Evolutionary conservation across 2,113 vertebrate species (phyloP).

Genomic region (Triplophysa rosa): DNA sequence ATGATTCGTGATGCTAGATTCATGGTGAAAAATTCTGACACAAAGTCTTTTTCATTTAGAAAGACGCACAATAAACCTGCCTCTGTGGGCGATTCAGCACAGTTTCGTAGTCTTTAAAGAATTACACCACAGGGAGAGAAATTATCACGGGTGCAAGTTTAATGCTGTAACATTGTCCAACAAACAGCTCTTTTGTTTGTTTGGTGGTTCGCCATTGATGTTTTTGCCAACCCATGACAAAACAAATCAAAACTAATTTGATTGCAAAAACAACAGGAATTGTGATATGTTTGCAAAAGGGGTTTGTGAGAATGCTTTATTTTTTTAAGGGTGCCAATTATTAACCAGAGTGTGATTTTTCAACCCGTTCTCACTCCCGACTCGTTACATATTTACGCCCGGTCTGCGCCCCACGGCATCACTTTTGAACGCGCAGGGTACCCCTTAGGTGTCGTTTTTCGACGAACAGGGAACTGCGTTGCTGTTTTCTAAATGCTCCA

Average conservation of each 20-base stretch:
- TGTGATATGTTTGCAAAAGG: neutral
- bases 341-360: no score
- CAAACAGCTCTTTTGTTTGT: neutral
- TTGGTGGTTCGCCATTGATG: neutral
- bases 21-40: neutral
- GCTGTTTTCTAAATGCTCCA: no score
- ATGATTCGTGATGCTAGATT: slow-evolving; percentile 5
- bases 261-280: neutral
- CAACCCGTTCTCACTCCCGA: no score
- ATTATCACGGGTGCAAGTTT: slow-evolving; percentile 3
- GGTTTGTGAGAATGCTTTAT: no score
- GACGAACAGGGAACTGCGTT: no score
- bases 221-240: neutral
- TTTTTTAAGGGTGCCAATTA: no score
- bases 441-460: no score
- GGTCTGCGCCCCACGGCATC: no score
- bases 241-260: neutral
- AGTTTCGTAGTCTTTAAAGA: neutral
- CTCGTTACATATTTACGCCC: no score
- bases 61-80: neutral
- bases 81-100: neutral
- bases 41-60: slow-evolving; percentile 3
- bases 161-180: neutral
- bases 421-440: no score
- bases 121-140: neutral